Percentiles rank a stretch among this genome's conserved stretches.
Evolutionary conservation across 2,797 vertebrate species (phyloP).

Genomic region (Hylomyscus alleni): DNA sequence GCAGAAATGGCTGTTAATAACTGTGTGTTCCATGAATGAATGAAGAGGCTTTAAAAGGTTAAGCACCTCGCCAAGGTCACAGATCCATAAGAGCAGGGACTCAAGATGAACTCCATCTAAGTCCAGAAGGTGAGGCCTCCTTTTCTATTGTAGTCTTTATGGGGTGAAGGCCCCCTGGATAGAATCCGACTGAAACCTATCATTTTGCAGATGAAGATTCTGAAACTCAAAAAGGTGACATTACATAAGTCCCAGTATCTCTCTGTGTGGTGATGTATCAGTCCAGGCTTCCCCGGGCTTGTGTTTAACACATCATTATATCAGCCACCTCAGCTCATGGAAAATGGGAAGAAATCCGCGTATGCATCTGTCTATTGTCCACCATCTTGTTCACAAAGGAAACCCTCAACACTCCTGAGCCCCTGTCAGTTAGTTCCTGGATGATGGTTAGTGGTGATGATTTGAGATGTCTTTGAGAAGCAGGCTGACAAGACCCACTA

Average conservation of each 20-base stretch:
- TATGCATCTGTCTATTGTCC: neutral
- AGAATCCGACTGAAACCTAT: conserved; percentile 17
- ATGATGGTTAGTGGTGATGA: neutral
- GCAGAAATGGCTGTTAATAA: conserved; percentile 12
- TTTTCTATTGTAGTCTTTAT: conserved; percentile 22
- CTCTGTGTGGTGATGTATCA: neutral
- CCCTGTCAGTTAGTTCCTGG: neutral
- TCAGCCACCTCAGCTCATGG: conserved; percentile 15
- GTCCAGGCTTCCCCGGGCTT: neutral
- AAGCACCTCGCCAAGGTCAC: conserved; percentile 51
- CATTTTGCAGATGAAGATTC: conserved; percentile 41
- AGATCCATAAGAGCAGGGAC: neutral
- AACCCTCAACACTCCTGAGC: neutral
- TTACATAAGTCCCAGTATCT: neutral
- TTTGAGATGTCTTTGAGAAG: neutral
- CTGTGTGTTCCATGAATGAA: neutral
- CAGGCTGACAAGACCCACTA: neutral
- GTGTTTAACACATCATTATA: conserved; percentile 31
- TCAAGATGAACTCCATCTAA: conserved; percentile 33
- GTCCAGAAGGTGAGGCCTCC: neutral
- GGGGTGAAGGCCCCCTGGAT: neutral
- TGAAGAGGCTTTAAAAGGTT: conserved; percentile 46
- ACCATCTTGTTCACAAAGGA: conserved; percentile 33
- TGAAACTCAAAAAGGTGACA: conserved; percentile 46
- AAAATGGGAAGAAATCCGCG: conserved; percentile 59